Percentiles rank a stretch among this genome's conserved stretches.
Evolutionary conservation across 2,888 invertebrate genomes (phyloP).

Genomic region (Maniola hyperantus): DNA sequence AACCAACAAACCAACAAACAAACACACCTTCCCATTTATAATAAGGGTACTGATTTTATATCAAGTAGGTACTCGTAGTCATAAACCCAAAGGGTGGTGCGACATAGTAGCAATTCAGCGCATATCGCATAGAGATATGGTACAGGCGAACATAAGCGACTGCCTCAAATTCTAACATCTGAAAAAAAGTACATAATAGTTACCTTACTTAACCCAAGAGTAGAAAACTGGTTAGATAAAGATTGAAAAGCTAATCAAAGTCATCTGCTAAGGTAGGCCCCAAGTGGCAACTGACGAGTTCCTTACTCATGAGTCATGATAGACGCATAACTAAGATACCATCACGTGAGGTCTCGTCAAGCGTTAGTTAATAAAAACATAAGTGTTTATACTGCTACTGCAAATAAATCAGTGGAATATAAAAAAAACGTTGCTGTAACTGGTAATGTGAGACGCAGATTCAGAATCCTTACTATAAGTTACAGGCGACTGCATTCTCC

Average conservation of each 20-base stretch:
- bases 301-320: not conserved
- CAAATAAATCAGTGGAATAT: not conserved
- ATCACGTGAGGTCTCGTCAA: not conserved
- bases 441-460: not conserved
- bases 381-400: not conserved
- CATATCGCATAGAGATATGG: too few relatives aligned
- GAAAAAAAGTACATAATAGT: not conserved
- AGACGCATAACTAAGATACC: not conserved
- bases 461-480: constrained; percentile 7
- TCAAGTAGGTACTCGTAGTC: too few relatives aligned
- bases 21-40: too few relatives aligned
- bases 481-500: constrained; percentile 3
- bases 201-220: not conserved
- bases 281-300: not conserved
- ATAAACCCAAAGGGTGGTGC: too few relatives aligned
- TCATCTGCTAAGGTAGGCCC: not conserved
- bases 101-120: too few relatives aligned
- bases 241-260: not conserved
- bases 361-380: not conserved
- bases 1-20: too few relatives aligned
- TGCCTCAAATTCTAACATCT: too few relatives aligned
- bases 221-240: not conserved
- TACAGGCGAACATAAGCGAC: too few relatives aligned
- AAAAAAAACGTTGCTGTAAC: not conserved
- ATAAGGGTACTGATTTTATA: too few relatives aligned